Evolutionary conservation across 2,888 invertebrate species (phyloP), one percentile per base, ranked within the genome.

Genomic region (Neocrepidodera transversa): DNA sequence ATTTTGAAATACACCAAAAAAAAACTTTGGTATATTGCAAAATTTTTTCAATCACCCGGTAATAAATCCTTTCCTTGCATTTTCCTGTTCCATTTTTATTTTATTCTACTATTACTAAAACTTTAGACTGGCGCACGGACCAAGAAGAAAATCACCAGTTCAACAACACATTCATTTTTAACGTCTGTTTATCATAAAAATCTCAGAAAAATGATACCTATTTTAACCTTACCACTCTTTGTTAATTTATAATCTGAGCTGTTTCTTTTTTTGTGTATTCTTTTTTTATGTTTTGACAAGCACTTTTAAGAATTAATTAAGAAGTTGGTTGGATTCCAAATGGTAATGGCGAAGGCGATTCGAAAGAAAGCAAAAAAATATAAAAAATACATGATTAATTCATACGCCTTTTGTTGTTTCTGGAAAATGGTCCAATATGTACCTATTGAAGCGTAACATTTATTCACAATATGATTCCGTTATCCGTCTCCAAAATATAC

Each of bases 201-300:
- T 56, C 55, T 42, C 32, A 63, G 65, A 65, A 61, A 65, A 64
- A 66, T 66, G 63, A 62, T 62, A 64, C 66, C 63, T 66, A 64
- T 62, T 58, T 62, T 60, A 64, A 66, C 66, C 66, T 66, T 52
- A 45, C 52, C 56, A 60, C 43, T 57, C 59, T 42, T 10, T 20
- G 23, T 60, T 54, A 61, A 66, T 66, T 60, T 60, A 66, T 66
- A 66, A 58, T 58, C 55, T 16, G 48, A 47, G 26, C 18, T 42
- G 40, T 58, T 63, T 57, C 58, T 50, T 60, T 45, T 54, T 60
- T 60, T 60, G 52, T 49, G 20, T 38, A 18, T 55, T 38, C 52
- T 30, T 49, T 62, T 65, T 61, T 60, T 59, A 47, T 47, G 50
- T 50, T 53, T 48, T 52, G 60, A 57, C 52, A 58, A 52, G 59